Evolutionary conservation across 2,888 invertebrate species (phyloP).

Genomic region (Tetranychus truncatus): DNA sequence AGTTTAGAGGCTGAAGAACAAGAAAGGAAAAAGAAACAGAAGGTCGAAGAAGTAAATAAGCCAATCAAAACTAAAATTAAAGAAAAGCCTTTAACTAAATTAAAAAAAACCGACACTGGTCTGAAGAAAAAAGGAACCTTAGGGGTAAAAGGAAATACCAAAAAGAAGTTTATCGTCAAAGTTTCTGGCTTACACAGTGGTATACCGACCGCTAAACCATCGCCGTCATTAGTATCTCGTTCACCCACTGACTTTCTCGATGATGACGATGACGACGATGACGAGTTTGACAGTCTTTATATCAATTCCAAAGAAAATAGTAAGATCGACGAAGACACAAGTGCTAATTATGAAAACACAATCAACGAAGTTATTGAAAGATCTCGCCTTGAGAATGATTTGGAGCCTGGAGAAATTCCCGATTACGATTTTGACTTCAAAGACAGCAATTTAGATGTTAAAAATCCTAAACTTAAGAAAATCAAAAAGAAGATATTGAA

Average conservation of each 20-base stretch:
- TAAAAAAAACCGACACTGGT: not conserved
- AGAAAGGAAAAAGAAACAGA: not conserved
- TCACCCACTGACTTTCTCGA: not conserved
- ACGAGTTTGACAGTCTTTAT: not conserved
- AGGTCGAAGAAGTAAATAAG: not conserved
- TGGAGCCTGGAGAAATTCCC: slow-evolving; percentile 13
- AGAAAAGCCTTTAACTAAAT: not conserved
- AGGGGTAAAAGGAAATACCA: slow-evolving; percentile 11
- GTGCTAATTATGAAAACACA: not conserved
- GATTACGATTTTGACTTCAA: not conserved
- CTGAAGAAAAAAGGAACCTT: slow-evolving; percentile 1
- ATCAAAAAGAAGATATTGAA: slow-evolving; percentile 3
- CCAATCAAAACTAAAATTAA: slow-evolving; percentile 6
- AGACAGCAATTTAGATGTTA: slow-evolving; percentile 12
- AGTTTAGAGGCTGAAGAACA: not conserved
- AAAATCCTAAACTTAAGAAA: slow-evolving; percentile 19
- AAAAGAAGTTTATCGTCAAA: slow-evolving; percentile 10
- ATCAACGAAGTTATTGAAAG: slow-evolving; percentile 22
- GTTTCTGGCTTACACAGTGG: slow-evolving; percentile 16
- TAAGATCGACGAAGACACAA: not conserved
- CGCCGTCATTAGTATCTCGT: slow-evolving; percentile 10
- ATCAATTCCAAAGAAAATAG: not conserved
- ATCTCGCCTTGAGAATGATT: slow-evolving; percentile 20
- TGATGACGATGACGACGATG: not conserved
- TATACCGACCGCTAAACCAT: slow-evolving; percentile 16